Conservation (phyloP, 2,113 vertebrate species). For the Accipiter cooperii region DNA sequence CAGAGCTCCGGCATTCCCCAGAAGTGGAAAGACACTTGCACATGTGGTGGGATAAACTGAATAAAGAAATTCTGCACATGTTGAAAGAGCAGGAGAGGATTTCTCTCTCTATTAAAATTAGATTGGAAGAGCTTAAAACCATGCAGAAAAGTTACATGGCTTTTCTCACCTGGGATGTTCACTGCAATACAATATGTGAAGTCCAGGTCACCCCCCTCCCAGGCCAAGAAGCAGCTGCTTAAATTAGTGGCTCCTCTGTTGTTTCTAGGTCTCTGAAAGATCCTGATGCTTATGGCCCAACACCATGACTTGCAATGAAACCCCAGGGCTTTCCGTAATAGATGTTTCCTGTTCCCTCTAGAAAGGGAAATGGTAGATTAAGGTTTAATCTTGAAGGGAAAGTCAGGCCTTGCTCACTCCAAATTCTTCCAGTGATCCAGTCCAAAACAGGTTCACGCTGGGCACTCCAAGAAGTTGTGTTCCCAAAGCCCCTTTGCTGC, state of each 20-base stretch:
- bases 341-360: not conserved
- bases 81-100: not conserved
- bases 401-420: not conserved
- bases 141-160: not conserved
- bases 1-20: not conserved
- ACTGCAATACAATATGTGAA: not conserved
- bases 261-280: not conserved
- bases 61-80: not conserved
- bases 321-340: not conserved
- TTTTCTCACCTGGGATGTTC: not conserved
- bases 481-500: not conserved
- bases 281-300: not conserved
- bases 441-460: not conserved
- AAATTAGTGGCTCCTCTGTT: not conserved
- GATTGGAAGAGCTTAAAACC: not conserved
- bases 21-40: not conserved
- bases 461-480: not conserved
- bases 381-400: not conserved
- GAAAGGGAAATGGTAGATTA: not conserved
- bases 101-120: not conserved
- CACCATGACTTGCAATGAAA: not conserved
- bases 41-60: not conserved
- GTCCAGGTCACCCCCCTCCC: not conserved
- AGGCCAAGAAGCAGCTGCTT: not conserved
- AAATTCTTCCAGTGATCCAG: not conserved